Conservation (phyloP, 2,113 vertebrate genomes). For the Brienomyrus brachyistius region DNA sequence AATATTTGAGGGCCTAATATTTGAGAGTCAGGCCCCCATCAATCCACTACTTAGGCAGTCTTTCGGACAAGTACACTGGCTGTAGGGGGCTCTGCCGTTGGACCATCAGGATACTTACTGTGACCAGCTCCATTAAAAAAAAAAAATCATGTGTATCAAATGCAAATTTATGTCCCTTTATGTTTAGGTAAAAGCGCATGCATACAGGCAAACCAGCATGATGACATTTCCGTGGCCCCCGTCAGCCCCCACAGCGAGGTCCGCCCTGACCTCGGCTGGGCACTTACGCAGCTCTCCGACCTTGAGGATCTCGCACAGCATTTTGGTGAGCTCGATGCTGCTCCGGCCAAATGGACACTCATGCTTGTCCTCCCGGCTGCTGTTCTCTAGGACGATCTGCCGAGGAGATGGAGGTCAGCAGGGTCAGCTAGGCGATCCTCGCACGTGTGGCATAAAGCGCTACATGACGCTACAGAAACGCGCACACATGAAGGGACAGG, state of each 20-base stretch:
- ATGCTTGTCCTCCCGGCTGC: conserved; percentile 96
- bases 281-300: conserved; percentile 97
- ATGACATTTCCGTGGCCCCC: background rate
- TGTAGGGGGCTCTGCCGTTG: background rate
- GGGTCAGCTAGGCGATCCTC: background rate
- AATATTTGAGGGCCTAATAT: background rate
- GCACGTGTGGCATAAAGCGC: background rate
- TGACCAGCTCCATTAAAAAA: background rate
- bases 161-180: background rate
- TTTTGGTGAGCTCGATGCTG: conserved; percentile 96
- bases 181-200: background rate
- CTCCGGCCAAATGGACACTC: conserved; percentile 97
- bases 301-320: conserved; percentile 96
- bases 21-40: background rate
- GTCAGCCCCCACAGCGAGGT: background rate
- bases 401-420: conserved; percentile 19
- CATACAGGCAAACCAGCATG: background rate
- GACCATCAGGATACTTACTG: background rate
- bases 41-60: background rate
- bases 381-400: conserved; percentile 97
- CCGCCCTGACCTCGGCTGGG: background rate
- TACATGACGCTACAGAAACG: background rate
- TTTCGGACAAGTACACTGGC: background rate
- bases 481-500: background rate
- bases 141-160: background rate